Conservation (phyloP, 2,888 invertebrate species). For the Agrochola circellaris region DNA sequence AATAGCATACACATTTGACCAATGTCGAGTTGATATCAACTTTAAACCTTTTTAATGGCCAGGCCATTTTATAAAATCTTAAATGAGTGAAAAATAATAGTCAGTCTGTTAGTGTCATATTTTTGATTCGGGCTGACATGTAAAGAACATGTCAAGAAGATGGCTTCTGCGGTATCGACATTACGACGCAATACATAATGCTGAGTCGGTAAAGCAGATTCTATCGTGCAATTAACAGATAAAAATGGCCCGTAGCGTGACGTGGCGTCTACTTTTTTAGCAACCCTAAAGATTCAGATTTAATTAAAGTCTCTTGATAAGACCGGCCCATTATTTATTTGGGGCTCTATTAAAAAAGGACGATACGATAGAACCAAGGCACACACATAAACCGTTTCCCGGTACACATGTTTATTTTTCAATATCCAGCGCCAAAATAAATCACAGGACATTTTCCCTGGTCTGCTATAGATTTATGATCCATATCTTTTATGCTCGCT, state of each 20-base stretch:
- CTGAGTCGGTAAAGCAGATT: background rate
- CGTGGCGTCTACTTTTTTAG: background rate
- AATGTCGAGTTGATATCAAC: no score
- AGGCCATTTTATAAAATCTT: no score
- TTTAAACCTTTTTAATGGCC: background rate
- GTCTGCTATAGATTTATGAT: constrained; percentile 47
- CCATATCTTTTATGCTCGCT: constrained; percentile 38
- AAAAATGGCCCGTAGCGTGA: background rate
- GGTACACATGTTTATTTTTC: constrained; percentile 43
- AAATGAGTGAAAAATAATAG: background rate
- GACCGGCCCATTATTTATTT: background rate
- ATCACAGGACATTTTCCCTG: constrained; percentile 41
- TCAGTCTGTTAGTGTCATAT: background rate
- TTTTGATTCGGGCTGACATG: background rate
- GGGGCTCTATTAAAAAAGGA: background rate
- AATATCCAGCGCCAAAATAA: constrained; percentile 40
- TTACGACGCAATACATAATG: background rate
- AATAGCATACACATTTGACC: background rate
- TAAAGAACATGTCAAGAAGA: no score
- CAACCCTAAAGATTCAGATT: background rate
- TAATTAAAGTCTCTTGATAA: background rate
- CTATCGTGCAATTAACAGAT: background rate
- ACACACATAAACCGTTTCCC: background rate
- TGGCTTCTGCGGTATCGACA: background rate
- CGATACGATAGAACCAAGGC: background rate